Conservation (phyloP, 2,888 invertebrate species). For the Campoletis raptor region DNA sequence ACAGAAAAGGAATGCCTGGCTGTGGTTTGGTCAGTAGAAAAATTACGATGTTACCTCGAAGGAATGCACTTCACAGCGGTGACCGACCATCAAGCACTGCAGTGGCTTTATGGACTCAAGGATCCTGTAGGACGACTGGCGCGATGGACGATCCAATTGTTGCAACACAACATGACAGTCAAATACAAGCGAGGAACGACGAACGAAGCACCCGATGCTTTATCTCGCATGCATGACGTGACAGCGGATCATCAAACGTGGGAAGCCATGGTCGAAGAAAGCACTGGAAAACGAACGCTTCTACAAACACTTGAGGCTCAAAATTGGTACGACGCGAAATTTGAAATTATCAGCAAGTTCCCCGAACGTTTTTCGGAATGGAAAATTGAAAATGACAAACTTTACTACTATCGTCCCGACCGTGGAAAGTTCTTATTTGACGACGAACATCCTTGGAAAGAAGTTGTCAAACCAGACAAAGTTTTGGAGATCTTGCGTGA, state of each 20-base stretch:
- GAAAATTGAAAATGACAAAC: not conserved
- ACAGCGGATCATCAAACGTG: slow-evolving; percentile 12
- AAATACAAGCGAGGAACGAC: slow-evolving; percentile 57
- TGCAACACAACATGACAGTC: slow-evolving; percentile 48
- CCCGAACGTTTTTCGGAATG: slow-evolving; percentile 21
- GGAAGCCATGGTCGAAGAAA: not conserved
- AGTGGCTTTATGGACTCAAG: slow-evolving; percentile 48
- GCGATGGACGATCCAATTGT: slow-evolving; percentile 63
- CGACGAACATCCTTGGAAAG: slow-evolving; percentile 28
- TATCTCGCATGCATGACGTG: slow-evolving; percentile 57
- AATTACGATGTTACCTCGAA: slow-evolving; percentile 57
- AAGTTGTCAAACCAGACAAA: slow-evolving; percentile 40
- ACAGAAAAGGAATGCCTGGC: slow-evolving; percentile 58
- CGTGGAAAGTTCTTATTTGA: slow-evolving; percentile 43
- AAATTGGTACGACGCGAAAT: slow-evolving; percentile 13
- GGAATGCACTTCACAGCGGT: slow-evolving; percentile 52
- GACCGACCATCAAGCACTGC: slow-evolving; percentile 60
- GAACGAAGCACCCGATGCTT: slow-evolving; percentile 65
- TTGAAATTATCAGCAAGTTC: not conserved
- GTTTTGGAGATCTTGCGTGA: slow-evolving; percentile 45
- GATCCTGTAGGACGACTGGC: slow-evolving; percentile 55
- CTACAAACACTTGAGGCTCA: not conserved
- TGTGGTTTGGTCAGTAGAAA: slow-evolving; percentile 61
- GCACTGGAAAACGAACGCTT: not conserved
- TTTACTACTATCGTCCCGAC: slow-evolving; percentile 38